Evolutionary conservation across 1,140 invertebrate genomes (phyloP).

Genomic region (Pteromalus puparum): DNA sequence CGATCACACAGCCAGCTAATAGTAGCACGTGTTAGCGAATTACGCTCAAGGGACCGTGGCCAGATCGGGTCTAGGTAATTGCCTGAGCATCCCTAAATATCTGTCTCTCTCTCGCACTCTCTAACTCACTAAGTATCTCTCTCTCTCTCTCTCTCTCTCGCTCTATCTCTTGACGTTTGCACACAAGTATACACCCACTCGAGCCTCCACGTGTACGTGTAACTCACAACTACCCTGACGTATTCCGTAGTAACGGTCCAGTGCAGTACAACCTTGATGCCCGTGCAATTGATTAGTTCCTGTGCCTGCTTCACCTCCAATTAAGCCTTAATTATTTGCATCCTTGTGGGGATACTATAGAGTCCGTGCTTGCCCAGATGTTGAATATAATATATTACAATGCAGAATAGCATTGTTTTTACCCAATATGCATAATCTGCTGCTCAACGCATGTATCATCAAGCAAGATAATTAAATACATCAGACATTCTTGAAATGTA

Average conservation of each 20-base stretch:
- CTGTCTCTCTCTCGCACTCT: background rate
- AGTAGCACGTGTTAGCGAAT: slow-evolving; percentile 3
- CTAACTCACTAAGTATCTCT: background rate
- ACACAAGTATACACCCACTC: background rate
- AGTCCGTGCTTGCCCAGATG: background rate
- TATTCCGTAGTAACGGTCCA: background rate
- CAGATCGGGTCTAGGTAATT: background rate
- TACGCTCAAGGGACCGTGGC: background rate
- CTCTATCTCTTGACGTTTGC: background rate
- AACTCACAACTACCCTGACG: background rate
- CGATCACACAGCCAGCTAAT: background rate
- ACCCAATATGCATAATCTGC: no score
- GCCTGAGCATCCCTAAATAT: background rate
- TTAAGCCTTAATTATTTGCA: background rate
- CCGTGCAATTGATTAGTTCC: background rate
- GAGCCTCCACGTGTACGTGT: background rate
- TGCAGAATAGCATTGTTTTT: no score
- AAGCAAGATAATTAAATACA: no score
- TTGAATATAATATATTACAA: background rate
- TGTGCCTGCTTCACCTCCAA: background rate
- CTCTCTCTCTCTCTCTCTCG: slow-evolving; percentile 5
- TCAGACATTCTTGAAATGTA: no score
- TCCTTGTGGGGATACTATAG: background rate
- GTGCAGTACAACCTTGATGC: background rate
- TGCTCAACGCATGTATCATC: no score